Conservation (phyloP, 1,140 invertebrate species). For the Centruroides vittatus region DNA sequence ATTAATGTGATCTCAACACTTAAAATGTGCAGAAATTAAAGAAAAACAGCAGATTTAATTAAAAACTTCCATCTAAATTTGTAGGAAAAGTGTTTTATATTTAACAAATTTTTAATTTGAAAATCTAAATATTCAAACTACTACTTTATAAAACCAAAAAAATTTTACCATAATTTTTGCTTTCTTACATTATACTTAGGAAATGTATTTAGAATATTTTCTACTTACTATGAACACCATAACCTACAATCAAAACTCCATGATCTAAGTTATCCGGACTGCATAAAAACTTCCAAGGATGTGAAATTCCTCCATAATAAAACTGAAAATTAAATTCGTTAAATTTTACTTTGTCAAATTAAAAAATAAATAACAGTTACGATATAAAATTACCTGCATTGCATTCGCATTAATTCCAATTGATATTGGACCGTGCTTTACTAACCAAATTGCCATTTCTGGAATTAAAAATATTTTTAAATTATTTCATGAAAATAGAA, state of each 20-base stretch:
- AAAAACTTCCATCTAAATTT: too few species aligned
- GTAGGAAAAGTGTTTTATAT: too few species aligned
- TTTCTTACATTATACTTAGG: too few species aligned
- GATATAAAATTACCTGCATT: slow-evolving; percentile 51
- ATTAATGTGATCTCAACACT: too few species aligned
- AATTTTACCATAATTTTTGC: too few species aligned
- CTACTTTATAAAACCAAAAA: too few species aligned
- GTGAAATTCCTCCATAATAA: slow-evolving; percentile 91
- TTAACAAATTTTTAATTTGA: too few species aligned
- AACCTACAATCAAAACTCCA: slow-evolving; percentile 71
- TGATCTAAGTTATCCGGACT: slow-evolving; percentile 65
- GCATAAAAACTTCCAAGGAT: slow-evolving; percentile 82
- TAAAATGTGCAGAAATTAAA: too few species aligned
- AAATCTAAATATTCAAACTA: too few species aligned
- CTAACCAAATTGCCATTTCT: slow-evolving; percentile 84
- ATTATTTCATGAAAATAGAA: neutral
- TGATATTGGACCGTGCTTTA: slow-evolving; percentile 84
- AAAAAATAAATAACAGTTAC: neutral
- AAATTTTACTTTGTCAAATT: neutral
- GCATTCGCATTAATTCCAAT: slow-evolving; percentile 96
- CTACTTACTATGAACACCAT: slow-evolving; percentile 16
- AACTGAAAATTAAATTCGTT: slow-evolving; percentile 41
- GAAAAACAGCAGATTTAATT: too few species aligned
- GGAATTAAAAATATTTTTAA: slow-evolving; percentile 12
- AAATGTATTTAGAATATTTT: too few species aligned